Conservation (phyloP, 2,797 vertebrate species). For the Halcyon badia region DNA sequence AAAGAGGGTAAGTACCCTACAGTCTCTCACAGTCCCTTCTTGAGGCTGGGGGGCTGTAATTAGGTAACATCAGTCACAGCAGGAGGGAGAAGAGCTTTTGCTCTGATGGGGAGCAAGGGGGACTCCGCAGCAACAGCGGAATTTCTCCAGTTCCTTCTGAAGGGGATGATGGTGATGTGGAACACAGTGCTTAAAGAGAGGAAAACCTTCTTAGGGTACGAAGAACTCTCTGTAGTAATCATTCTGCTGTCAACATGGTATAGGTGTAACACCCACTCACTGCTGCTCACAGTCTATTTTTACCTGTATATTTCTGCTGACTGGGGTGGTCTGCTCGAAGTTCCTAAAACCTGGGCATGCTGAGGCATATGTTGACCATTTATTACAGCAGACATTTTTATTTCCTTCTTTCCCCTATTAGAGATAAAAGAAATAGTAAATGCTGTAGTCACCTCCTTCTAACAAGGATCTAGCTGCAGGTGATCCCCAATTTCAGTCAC, state of each 20-base stretch:
- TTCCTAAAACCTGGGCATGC: neutral
- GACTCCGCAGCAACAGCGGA: neutral
- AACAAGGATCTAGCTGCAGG: neutral
- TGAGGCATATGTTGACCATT: neutral
- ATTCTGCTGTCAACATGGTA: neutral
- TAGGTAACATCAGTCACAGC: neutral
- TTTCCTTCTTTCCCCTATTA: neutral
- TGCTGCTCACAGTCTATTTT: neutral
- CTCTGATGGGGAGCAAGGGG: neutral
- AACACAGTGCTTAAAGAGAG: neutral
- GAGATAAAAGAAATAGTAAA: neutral
- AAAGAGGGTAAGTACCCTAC: conserved; percentile 85
- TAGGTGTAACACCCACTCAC: neutral
- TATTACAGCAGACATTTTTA: neutral
- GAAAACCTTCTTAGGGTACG: neutral
- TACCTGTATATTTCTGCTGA: neutral
- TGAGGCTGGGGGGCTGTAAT: neutral
- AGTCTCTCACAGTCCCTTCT: rapidly evolving
- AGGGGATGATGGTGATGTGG: neutral
- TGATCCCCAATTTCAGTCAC: neutral
- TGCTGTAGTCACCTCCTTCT: neutral
- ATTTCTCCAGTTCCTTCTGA: neutral
- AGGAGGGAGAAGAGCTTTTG: neutral
- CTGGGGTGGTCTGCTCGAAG: neutral
- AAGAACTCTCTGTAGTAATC: neutral